Conservation (phyloP, 2,797 vertebrate species). For the Sylvia borin region DNA sequence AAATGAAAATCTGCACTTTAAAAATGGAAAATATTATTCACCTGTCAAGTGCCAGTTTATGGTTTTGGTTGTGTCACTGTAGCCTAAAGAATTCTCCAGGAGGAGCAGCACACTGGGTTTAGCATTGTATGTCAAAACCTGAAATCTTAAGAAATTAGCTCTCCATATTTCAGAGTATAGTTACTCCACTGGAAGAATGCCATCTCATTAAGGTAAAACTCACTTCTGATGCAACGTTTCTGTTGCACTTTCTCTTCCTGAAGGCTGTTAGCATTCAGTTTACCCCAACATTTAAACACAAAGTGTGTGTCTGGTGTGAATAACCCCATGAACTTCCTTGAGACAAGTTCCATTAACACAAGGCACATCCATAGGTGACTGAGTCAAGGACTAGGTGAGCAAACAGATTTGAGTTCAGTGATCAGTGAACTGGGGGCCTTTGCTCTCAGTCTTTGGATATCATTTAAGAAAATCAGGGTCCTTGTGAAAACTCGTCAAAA, state of each 20-base stretch:
- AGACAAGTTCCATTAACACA: background rate
- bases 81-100: background rate
- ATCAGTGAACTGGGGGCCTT: background rate
- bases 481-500: background rate
- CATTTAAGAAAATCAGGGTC: background rate
- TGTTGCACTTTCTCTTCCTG: background rate
- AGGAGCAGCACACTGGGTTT: background rate
- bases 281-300: background rate
- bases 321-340: background rate
- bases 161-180: background rate
- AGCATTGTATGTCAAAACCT: background rate
- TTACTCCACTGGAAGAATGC: background rate
- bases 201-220: background rate
- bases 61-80: background rate
- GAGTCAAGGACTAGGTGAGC: background rate
- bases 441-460: background rate
- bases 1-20: conserved; percentile 35
- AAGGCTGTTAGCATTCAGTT: background rate
- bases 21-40: background rate
- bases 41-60: background rate
- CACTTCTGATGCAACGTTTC: background rate
- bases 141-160: background rate
- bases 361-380: background rate
- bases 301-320: background rate
- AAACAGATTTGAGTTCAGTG: background rate